These are phyloP conservation scores for Arizona elegans DNA, from an alignment of 2,113 vertebrate genomes.

Conservation along the genomic window DNA sequence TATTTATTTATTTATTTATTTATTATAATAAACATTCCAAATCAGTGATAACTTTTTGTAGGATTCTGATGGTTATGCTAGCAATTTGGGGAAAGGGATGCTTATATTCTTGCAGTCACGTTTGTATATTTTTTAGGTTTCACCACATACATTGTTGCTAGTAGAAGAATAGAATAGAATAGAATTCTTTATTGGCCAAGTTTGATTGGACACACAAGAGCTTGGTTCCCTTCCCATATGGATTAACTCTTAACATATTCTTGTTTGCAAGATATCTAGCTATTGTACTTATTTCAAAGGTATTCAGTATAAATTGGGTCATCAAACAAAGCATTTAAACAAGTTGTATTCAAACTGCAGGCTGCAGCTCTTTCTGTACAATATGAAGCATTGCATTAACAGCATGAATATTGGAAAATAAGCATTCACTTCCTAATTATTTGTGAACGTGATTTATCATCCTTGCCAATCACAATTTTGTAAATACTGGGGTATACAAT, in stretches of 20 bases:
- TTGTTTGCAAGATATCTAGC: not conserved
- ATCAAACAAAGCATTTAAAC: not conserved
- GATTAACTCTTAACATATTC: not conserved
- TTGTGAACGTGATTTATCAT: not conserved
- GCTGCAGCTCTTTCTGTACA: not conserved
- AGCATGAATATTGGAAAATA: constrained; percentile 1
- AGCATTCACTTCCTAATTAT: not conserved
- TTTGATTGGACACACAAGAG: no score
- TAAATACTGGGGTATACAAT: constrained; percentile 12
- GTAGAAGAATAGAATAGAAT: not conserved
- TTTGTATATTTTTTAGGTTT: not conserved
- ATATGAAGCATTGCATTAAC: not conserved
- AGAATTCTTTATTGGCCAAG: no score
- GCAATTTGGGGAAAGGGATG: not conserved
- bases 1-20: no score
- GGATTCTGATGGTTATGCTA: not conserved
- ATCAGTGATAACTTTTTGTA: not conserved
- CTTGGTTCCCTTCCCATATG: not conserved
- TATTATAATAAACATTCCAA: not conserved
- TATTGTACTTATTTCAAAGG: not conserved
- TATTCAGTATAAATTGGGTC: not conserved
- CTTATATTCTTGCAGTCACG: not conserved
- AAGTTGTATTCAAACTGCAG: not conserved
- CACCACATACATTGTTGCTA: not conserved
- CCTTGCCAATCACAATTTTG: constrained; percentile 13